Evolutionary conservation across 2,888 invertebrate genomes (phyloP), one percentile per base, ranked within the genome.

Genomic region (Torymus auratus): DNA sequence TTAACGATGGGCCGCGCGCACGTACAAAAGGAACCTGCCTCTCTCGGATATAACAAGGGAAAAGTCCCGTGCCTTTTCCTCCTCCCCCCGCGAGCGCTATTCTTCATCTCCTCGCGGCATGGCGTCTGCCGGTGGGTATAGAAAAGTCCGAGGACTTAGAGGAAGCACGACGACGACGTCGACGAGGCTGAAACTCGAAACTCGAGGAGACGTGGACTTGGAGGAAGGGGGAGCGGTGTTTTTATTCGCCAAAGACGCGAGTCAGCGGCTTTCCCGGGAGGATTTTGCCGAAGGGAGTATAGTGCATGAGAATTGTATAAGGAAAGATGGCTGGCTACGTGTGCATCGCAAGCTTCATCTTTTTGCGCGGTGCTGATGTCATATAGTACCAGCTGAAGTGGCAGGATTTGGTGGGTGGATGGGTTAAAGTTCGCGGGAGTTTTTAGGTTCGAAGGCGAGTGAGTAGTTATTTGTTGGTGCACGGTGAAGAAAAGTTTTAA

Each of bases 1-100:
- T 86, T 85, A 87, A 87, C 86, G 85, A 87, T 83, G 85, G 84
- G 56, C 55, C 15, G 7, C 14, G 14, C 14, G 68, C 61, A 76
- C 73, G 68, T 81, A 85, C 85, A 85, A 86, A 85, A 85, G 87
- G 7, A 84, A 84, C 83, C 83, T 83, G 78, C 84, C 83, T 77
- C 13, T 52, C 53, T 41, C 15, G 58, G 17, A 65, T 71, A 23
- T 71, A 78, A 77, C 69, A 70, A 70, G 62, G 55, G 69, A 5
- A 23, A 78, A 78, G 60, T 52, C 64, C 71, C 60, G 41, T 41
- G 62, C 67, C 28, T 69, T 14, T 28, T 12, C 58, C 70, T 67
- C 72, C 64, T n/a, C 15, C 5, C 14, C 41, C 52, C 71, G 17
- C 62, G 52, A 56, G 20, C 55, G 17, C 68, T 78, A 71, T 78